Evolutionary conservation across 1,140 invertebrate genomes (phyloP).

Genomic region (Bombus superbus): DNA sequence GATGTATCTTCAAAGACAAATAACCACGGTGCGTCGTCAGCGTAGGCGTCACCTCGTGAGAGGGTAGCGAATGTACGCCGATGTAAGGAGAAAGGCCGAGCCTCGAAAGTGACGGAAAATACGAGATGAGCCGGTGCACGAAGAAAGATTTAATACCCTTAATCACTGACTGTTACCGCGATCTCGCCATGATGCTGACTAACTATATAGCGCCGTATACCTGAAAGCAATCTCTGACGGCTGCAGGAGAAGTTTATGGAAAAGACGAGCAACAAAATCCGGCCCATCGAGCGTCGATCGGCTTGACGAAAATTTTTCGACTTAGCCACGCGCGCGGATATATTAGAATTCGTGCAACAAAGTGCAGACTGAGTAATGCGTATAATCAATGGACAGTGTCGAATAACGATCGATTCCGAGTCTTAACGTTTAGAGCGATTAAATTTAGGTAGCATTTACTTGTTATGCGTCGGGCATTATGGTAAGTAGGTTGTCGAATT

Average conservation of each 20-base stretch:
- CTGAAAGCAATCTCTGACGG: background rate
- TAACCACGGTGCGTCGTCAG: conserved; percentile 36
- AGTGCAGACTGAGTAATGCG: too few relatives aligned
- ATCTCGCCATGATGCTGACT: conserved; percentile 37
- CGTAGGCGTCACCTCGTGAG: conserved; percentile 22
- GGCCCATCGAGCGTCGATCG: background rate
- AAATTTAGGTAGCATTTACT: too few relatives aligned
- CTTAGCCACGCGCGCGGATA: too few relatives aligned
- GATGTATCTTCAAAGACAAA: conserved; percentile 44
- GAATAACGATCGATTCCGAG: too few relatives aligned
- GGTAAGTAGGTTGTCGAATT: too few relatives aligned
- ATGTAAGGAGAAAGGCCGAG: conserved; percentile 1
- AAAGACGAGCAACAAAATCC: conserved; percentile 9
- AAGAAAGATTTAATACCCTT: conserved; percentile 59
- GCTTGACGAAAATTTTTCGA: background rate
- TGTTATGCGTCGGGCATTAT: too few relatives aligned
- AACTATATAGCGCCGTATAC: conserved; percentile 14
- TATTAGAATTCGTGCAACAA: too few relatives aligned
- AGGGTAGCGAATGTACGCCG: background rate
- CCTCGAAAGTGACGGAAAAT: conserved; percentile 23
- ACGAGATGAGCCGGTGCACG: conserved; percentile 28
- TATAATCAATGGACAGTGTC: too few relatives aligned
- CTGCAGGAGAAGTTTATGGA: background rate
- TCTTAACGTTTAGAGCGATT: too few relatives aligned
- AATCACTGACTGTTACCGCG: conserved; percentile 56